These are phyloP conservation scores for Trinectes maculatus DNA, from an alignment of 2,113 vertebrate species.

Conservation along the genomic window DNA sequence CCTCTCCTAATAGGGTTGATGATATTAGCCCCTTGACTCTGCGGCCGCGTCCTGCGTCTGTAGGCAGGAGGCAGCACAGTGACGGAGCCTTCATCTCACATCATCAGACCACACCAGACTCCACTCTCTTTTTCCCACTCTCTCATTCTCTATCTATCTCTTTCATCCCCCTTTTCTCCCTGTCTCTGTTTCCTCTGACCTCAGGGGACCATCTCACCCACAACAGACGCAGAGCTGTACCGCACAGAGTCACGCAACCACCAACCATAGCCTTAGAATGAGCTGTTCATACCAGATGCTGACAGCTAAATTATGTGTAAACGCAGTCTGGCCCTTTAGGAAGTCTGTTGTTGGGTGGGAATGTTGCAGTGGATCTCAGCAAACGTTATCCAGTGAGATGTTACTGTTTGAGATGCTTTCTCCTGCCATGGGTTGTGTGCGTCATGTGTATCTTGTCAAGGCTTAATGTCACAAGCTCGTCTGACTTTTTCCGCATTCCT, in stretches of 20 bases:
- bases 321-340: slow-evolving; percentile 15
- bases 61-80: slow-evolving; percentile 12
- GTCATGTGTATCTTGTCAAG: neutral
- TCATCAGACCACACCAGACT: slow-evolving; percentile 40
- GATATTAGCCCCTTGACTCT: slow-evolving; percentile 45
- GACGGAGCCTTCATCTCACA: slow-evolving; percentile 38
- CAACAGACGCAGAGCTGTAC: slow-evolving; percentile 29
- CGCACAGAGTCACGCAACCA: slow-evolving; percentile 18
- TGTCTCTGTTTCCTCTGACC: slow-evolving; percentile 2
- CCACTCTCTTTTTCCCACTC: slow-evolving; percentile 2
- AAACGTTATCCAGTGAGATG: neutral
- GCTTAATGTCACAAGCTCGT: neutral
- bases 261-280: slow-evolving; percentile 27
- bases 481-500: neutral
- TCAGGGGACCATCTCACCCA: slow-evolving; percentile 27
- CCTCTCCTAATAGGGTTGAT: slow-evolving; percentile 54
- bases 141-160: slow-evolving; percentile 2
- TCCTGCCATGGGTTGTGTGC: neutral
- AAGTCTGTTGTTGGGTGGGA: neutral
- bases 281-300: slow-evolving; percentile 14
- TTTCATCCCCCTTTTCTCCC: slow-evolving; percentile 7
- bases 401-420: neutral
- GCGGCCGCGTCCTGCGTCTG: neutral
- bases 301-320: slow-evolving; percentile 55
- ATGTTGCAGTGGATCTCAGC: neutral